Evolutionary conservation across 37 sponge, comb jelly and placozoan genomes (phyloP).

Genomic region (Hexactinellida sp.): DNA sequence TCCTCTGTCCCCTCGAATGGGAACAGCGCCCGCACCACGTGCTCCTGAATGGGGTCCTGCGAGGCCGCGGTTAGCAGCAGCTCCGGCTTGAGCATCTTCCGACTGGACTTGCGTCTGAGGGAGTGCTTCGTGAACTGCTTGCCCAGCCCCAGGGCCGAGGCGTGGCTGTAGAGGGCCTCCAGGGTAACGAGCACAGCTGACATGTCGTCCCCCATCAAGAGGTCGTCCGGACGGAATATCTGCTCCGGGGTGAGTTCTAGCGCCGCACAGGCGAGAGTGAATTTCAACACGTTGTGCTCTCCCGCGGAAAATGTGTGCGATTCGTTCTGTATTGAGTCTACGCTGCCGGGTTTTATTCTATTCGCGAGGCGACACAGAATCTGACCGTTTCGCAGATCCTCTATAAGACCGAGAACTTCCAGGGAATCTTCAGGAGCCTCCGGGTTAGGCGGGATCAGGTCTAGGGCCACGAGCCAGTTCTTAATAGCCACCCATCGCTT

Average conservation of each 20-base stretch:
- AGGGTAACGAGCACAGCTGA: neutral
- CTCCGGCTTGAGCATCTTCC: neutral
- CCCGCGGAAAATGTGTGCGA: neutral
- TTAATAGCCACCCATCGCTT: neutral
- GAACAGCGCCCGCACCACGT: conserved; percentile 41
- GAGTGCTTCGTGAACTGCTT: neutral
- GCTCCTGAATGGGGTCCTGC: conserved; percentile 7
- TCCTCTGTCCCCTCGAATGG: conserved; percentile 42
- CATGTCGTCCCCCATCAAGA: neutral
- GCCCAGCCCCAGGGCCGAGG: neutral
- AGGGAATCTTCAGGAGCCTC: neutral
- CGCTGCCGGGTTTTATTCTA: conserved; percentile 46
- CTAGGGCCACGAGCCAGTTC: neutral
- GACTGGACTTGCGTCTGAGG: neutral
- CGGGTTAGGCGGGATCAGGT: neutral
- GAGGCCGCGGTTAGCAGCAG: neutral
- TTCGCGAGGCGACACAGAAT: conserved; percentile 65
- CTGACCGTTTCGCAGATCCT: conserved; percentile 47
- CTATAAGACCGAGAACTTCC: neutral
- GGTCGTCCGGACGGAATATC: neutral
- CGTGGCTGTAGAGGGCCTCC: neutral
- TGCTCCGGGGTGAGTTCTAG: neutral
- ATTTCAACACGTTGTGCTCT: neutral
- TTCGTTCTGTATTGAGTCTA: conserved; percentile 27
- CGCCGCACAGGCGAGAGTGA: neutral